A percentile compares a stretch with the other conserved stretches of the same genome.
phyloP scores from a whole-genome alignment of 2,113 vertebrate genomes.

The Apistogramma diplotaenia region DNA sequence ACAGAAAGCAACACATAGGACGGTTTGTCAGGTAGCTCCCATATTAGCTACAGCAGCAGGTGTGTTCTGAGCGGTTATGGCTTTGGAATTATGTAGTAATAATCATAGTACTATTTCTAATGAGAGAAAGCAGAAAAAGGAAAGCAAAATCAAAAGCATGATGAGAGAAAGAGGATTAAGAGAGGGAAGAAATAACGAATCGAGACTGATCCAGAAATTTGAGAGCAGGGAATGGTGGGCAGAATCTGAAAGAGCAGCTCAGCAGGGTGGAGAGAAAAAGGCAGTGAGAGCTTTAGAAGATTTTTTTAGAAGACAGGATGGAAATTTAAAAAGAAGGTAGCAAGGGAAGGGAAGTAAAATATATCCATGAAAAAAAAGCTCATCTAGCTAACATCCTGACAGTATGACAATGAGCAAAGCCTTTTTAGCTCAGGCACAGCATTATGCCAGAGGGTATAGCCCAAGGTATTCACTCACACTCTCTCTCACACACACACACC shows the following conservation, averaged over 20 bases:
- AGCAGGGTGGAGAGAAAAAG: neutral
- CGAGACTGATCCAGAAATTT: neutral
- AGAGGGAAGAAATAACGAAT: neutral
- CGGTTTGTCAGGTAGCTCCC: neutral
- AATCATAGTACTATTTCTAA: neutral
- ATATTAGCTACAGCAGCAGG: neutral
- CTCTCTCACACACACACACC: neutral
- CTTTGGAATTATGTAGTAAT: neutral
- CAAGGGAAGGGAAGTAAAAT: neutral
- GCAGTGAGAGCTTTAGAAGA: neutral
- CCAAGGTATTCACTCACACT: slow-evolving; percentile 42
- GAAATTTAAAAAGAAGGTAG: neutral
- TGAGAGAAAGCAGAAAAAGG: neutral
- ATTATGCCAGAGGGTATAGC: slow-evolving; percentile 35
- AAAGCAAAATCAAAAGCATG: neutral
- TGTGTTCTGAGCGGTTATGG: neutral
- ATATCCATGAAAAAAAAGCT: neutral
- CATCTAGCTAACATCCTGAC: neutral
- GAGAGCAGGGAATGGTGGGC: neutral
- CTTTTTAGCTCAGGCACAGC: slow-evolving; percentile 33
- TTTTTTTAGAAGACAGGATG: neutral
- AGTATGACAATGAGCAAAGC: slow-evolving; percentile 18
- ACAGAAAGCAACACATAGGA: neutral
- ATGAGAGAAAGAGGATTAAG: neutral
- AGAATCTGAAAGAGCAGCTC: slow-evolving; percentile 4